These are phyloP conservation scores for Panthera leo DNA, from an alignment of 2,113 vertebrate genomes.

Conservation along the genomic window DNA sequence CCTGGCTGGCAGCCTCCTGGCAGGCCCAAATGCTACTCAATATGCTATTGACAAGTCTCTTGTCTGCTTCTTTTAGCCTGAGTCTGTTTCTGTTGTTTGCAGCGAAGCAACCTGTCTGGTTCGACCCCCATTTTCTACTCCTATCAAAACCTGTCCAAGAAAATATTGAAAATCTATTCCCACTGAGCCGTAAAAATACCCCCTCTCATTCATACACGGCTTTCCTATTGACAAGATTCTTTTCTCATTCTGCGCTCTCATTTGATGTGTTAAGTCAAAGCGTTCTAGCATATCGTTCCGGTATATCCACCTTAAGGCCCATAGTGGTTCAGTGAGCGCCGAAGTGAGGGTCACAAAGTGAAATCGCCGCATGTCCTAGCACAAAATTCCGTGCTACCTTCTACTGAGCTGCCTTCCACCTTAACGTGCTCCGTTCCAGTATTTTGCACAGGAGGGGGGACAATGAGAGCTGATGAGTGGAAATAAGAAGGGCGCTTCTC, in stretches of 20 bases:
- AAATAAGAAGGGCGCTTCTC: background rate
- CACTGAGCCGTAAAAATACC: background rate
- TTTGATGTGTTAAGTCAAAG: background rate
- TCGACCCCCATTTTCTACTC: background rate
- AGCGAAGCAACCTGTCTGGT: background rate
- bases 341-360: background rate
- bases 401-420: background rate
- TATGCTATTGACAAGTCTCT: background rate
- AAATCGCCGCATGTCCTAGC: background rate
- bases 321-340: background rate
- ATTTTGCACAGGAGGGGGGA: background rate
- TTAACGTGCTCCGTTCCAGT: background rate
- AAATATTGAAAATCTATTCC: conserved; percentile 4
- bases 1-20: background rate
- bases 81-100: background rate
- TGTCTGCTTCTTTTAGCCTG: background rate
- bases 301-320: background rate
- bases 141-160: background rate
- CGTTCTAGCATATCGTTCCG: background rate
- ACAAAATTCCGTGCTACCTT: background rate
- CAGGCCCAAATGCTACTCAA: background rate
- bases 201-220: background rate
- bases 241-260: background rate
- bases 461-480: background rate
- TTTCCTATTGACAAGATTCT: background rate